Conservation (phyloP, 2,888 invertebrate genomes). For the Hoplodrina blanda region DNA sequence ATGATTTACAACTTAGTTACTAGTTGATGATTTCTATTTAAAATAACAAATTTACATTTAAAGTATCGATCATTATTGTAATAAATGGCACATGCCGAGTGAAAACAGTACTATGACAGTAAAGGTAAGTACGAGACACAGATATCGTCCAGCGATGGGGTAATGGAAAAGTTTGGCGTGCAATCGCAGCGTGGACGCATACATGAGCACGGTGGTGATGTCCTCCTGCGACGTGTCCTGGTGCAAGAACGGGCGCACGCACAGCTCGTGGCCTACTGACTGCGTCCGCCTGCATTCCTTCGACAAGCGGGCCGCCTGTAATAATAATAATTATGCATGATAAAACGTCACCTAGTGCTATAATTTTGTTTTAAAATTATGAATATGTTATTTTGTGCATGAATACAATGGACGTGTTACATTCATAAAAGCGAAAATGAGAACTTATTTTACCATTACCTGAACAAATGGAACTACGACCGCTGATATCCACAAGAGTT, state of each 20-base stretch:
- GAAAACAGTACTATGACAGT: slow-evolving; percentile 91
- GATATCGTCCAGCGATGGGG: slow-evolving; percentile 93
- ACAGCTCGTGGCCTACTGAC: slow-evolving; percentile 94
- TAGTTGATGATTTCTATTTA: slow-evolving; percentile 5
- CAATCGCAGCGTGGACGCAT: slow-evolving; percentile 94
- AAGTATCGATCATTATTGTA: slow-evolving; percentile 74
- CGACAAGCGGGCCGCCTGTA: slow-evolving; percentile 94
- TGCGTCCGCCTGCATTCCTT: slow-evolving; percentile 93
- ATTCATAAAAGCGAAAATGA: neutral
- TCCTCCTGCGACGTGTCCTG: slow-evolving; percentile 94
- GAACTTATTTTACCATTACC: slow-evolving; percentile 77
- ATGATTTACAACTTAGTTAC: slow-evolving; percentile 38
- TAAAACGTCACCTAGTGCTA: no score
- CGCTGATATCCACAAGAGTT: slow-evolving; percentile 92
- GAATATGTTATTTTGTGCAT: no score
- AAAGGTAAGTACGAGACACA: slow-evolving; percentile 92
- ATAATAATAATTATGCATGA: slow-evolving; percentile 47
- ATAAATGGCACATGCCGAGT: slow-evolving; percentile 93
- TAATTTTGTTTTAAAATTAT: no score
- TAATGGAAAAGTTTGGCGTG: slow-evolving; percentile 94
- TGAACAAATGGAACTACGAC: slow-evolving; percentile 93
- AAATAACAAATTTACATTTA: slow-evolving; percentile 24
- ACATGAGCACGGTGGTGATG: slow-evolving; percentile 94
- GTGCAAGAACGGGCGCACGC: slow-evolving; percentile 95
- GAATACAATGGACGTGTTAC: neutral